phyloP scores from a whole-genome alignment of 2,888 invertebrate genomes.

The Nomada goodeniana region DNA sequence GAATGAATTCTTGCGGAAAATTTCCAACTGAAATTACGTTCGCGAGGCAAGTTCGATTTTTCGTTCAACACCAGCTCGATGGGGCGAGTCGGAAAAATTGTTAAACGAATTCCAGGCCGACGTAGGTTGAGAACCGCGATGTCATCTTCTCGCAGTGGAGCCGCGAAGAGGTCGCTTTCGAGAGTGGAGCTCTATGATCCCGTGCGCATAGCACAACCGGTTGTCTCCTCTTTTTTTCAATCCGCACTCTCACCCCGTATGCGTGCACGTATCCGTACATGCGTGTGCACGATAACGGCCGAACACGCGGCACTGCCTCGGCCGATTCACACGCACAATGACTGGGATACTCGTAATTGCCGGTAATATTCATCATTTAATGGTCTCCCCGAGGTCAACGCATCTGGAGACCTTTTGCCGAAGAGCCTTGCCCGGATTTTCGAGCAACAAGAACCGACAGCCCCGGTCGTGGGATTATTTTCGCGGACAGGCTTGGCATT shows the following conservation, averaged over 20 bases:
- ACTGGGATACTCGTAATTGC: conserved; percentile 73
- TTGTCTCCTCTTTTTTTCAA: conserved; percentile 81
- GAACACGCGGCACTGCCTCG: conserved; percentile 58
- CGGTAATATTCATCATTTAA: conserved; percentile 60
- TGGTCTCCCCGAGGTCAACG: conserved; percentile 54
- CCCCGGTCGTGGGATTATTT: conserved; percentile 53
- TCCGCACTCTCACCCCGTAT: conserved; percentile 72
- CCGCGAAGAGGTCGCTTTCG: conserved; percentile 80
- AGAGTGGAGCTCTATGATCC: conserved; percentile 81
- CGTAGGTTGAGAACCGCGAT: conserved; percentile 79
- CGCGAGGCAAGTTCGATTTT: neutral
- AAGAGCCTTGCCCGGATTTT: conserved; percentile 50
- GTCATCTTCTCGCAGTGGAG: conserved; percentile 77
- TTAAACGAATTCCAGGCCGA: neutral
- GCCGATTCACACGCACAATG: conserved; percentile 74
- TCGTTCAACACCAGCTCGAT: too few species aligned
- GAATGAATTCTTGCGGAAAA: too few species aligned
- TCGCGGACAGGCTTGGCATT: conserved; percentile 34
- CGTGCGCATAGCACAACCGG: conserved; percentile 81
- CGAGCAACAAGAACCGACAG: conserved; percentile 43
- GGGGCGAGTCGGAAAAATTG: neutral
- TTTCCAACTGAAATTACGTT: neutral
- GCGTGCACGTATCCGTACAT: conserved; percentile 51
- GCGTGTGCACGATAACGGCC: conserved; percentile 57
- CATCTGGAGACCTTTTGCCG: conserved; percentile 42